Base-by-base conservation (phyloP, 2,888 invertebrate species). In the Heliconius ismenius region DNA sequence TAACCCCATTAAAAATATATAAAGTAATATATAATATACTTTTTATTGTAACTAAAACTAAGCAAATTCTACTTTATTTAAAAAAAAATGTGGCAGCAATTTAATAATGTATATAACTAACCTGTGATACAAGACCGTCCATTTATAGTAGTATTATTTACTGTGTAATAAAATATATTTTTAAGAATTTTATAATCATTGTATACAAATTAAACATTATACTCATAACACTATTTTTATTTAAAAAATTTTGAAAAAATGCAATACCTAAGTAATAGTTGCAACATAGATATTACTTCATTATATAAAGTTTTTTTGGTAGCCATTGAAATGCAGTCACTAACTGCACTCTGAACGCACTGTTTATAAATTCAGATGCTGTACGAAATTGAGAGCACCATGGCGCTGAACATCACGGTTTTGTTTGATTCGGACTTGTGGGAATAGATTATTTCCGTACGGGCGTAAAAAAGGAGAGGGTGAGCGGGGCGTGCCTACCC, bases 91-190 rank as follows among this genome's bases (percentile, higher is more conserved):
- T 86, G 83, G 83, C 67, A 67, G 39, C 4, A 39, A 24, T 7
- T 43, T 39, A 24, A 18, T 81, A 87, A 87, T 90, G 86, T 90
- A 86, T 88, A 88, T 87, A 91, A 91, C 90, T 93, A 93, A 93
- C 92, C 93, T 93, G 93, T 93, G 93, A 93, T 93, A 90, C 83
- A 83, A 85, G 84, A 90, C 93, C 93, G 92, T 93, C 93, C 93
- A 88, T 85, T 87, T 85, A 77, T 78, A 73, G 63, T 80, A 76
- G 72, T 73, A 69, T 77, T 77, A 75, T 79, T 49, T 74, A 79
- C 73, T 76, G 75, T 77, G 65, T 81, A 76, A 77, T 79, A 76
- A 76, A 32, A 32, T 32, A 67, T 36, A 75, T 58, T 73, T 67
- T 43, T 77, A 77, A 76, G 77, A 67, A 68, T 54, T 60, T 73